phyloP scores from a whole-genome alignment of 2,797 vertebrate species.

The Podarcis siculus region DNA sequence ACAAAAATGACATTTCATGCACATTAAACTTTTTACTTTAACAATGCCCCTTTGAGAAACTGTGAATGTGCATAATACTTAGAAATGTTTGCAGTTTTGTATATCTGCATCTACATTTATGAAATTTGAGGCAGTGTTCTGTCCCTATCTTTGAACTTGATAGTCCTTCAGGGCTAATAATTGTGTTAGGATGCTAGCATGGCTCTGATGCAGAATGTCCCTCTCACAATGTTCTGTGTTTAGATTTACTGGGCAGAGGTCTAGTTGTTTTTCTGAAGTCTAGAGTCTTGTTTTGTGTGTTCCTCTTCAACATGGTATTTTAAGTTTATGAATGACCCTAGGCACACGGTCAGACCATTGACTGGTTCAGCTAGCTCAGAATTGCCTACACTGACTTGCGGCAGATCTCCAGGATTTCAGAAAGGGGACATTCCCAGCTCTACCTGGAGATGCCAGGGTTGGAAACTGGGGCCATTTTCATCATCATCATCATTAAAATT shows the following conservation, averaged over 20 bases:
- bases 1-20: too few relatives aligned
- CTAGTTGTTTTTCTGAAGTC: not conserved
- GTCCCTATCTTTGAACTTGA: slow-evolving; percentile 58
- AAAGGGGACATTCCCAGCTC: too few relatives aligned
- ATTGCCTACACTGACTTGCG: too few relatives aligned
- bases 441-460: too few relatives aligned
- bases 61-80: not conserved
- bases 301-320: not conserved
- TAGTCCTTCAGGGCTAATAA: slow-evolving; percentile 8
- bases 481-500: too few relatives aligned
- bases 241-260: not conserved
- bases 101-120: not conserved
- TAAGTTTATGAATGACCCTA: not conserved
- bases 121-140: slow-evolving; percentile 11
- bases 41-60: not conserved
- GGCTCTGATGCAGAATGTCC: not conserved
- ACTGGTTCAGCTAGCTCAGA: too few relatives aligned
- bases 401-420: too few relatives aligned
- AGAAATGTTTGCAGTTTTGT: not conserved
- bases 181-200: not conserved
- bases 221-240: not conserved
- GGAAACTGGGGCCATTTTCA: too few relatives aligned
- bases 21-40: too few relatives aligned
- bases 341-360: too few relatives aligned
- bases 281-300: not conserved